Evolutionary conservation across 1,140 invertebrate genomes (phyloP), one percentile per base, ranked within the genome.

Genomic region (Aricia agestis): DNA sequence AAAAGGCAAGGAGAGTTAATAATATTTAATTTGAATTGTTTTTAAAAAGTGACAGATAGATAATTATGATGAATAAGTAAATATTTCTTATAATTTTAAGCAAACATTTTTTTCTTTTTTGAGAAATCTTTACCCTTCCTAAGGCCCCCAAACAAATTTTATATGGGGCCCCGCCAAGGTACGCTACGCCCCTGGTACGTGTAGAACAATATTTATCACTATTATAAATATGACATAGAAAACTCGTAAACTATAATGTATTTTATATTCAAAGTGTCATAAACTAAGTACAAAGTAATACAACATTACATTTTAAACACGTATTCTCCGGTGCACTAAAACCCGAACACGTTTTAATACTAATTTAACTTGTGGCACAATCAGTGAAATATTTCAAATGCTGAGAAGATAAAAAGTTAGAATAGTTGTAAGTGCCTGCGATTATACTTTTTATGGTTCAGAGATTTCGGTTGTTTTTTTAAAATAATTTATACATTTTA

Each of bases 291-390:
- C 11, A 52, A 3, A 13, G 45, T 52, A 52, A 52, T 52, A 52
- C 45, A 52, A 52, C 45, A 52, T 52, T 52, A 52, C 45, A 52
- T 52, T 68, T 74, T 75, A 76, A 68, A 79, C 78, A 81, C 79
- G 78, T 78, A 73, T 76, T 72, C 58, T 68, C 72, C 66, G 58
- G 63, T 73, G 75, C 79, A 79, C 77, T 83, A 79, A 83, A 83
- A 83, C 74, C 79, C 68, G 71, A 73, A 81, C 81, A 83, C 81
- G 81, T 83, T 81, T 80, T 77, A 76, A 72, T 79, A 80, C 76
- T 81, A 83, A 83, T 83, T 83, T 81, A 81, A 81, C 79, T 83
- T 83, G 72, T 73, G 72, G 67, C 74, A 41, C 17, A 45, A 61
- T 63, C 61, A n/a, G 52, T 41, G 32, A 67, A 41, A 45, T 67